Conservation (phyloP, 1,140 invertebrate species). For the Magallana gigas region DNA sequence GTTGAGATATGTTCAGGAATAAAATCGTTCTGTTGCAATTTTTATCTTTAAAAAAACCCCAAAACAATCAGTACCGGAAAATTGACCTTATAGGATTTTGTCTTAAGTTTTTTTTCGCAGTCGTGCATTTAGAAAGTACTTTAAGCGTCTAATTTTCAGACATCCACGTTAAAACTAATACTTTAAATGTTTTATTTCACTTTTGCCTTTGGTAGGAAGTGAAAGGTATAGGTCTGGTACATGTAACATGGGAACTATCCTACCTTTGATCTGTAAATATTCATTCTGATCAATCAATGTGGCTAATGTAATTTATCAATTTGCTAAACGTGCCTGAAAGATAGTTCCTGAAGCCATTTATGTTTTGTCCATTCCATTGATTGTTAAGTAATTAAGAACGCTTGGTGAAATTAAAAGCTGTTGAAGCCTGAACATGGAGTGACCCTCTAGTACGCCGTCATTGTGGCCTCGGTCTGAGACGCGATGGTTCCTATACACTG, state of each 20-base stretch:
- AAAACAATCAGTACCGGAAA: too few relatives aligned
- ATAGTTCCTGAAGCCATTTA: conserved; percentile 30
- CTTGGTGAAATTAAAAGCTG: conserved; percentile 16
- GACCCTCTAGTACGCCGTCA: background rate
- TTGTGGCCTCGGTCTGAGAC: background rate
- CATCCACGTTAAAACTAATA: too few relatives aligned
- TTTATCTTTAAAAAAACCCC: too few relatives aligned
- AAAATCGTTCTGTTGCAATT: too few relatives aligned
- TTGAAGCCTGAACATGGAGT: background rate
- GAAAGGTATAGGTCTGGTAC: too few relatives aligned
- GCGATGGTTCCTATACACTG: background rate
- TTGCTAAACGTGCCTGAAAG: conserved; percentile 35
- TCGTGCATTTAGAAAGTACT: too few relatives aligned
- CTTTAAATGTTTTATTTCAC: too few relatives aligned
- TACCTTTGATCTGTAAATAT: background rate
- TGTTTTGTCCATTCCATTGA: conserved; percentile 14
- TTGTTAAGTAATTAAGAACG: conserved; percentile 19
- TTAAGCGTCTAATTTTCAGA: too few relatives aligned
- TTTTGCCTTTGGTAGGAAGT: too few relatives aligned
- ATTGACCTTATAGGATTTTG: too few relatives aligned
- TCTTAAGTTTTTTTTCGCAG: too few relatives aligned
- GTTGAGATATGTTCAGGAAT: too few relatives aligned
- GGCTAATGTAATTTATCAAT: conserved; percentile 36
- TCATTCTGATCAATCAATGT: background rate
- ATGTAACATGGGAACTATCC: background rate